Evolutionary conservation across 2,113 vertebrate genomes (phyloP).

Genomic region (Rostratula benghalensis): DNA sequence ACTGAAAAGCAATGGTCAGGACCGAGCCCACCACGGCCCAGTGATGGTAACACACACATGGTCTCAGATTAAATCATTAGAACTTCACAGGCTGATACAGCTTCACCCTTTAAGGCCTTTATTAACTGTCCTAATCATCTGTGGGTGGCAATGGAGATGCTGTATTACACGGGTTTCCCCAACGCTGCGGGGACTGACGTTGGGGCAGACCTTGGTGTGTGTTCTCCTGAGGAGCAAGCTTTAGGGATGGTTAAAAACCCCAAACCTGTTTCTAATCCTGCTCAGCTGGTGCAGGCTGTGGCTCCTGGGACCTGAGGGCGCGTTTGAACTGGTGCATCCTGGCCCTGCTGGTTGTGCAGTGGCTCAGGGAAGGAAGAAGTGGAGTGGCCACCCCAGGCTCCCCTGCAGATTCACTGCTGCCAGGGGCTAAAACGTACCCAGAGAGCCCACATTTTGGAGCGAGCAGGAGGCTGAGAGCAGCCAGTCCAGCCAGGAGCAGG

Average conservation of each 20-base stretch:
- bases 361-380: neutral
- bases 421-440: neutral
- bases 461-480: neutral
- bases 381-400: neutral
- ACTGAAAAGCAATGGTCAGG: neutral
- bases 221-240: neutral
- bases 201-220: neutral
- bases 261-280: neutral
- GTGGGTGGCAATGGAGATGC: neutral
- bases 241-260: neutral
- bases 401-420: neutral
- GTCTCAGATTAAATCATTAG: neutral
- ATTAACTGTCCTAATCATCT: neutral
- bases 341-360: neutral
- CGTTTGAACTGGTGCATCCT: neutral
- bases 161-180: neutral
- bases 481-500: neutral
- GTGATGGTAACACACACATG: neutral
- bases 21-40: neutral
- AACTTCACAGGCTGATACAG: neutral
- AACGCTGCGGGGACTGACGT: neutral
- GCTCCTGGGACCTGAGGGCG: neutral
- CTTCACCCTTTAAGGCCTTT: neutral
- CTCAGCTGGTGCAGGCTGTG: neutral
- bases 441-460: accelerated